phyloP scores from a whole-genome alignment of 2,888 invertebrate species.

The Adineta ricciae region DNA sequence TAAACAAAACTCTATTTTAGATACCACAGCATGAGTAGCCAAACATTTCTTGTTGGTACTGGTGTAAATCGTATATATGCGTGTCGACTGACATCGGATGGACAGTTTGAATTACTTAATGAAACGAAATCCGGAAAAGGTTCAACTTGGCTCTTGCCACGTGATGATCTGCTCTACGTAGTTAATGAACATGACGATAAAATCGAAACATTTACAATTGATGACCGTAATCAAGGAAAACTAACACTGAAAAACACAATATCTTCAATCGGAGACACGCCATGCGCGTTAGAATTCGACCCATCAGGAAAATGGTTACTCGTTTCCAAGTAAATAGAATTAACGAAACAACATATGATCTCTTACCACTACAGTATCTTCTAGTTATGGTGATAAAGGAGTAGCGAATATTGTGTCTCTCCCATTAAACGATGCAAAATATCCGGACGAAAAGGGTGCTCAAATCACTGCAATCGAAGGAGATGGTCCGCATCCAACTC shows the following conservation, averaged over 20 bases:
- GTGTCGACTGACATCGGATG: background rate
- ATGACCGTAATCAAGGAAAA: background rate
- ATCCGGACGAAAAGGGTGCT: background rate
- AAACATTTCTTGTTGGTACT: background rate
- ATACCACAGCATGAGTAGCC: too few species aligned
- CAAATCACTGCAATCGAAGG: background rate
- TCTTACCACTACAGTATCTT: too few species aligned
- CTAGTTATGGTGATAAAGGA: background rate
- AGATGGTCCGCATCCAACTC: background rate
- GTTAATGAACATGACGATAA: background rate
- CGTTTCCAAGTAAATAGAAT: background rate
- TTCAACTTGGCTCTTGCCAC: background rate
- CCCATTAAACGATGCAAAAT: background rate
- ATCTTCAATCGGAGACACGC: background rate
- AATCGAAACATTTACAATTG: background rate
- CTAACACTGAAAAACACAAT: background rate
- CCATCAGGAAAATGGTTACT: background rate
- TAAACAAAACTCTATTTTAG: too few species aligned
- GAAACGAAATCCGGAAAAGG: background rate
- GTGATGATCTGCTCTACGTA: background rate
- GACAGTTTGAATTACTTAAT: background rate
- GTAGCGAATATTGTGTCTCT: background rate
- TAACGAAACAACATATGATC: too few species aligned
- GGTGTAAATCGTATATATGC: background rate
- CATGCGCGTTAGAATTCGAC: background rate